Base-by-base conservation (phyloP, 2,888 invertebrate genomes). In the Atethmia centrago region DNA sequence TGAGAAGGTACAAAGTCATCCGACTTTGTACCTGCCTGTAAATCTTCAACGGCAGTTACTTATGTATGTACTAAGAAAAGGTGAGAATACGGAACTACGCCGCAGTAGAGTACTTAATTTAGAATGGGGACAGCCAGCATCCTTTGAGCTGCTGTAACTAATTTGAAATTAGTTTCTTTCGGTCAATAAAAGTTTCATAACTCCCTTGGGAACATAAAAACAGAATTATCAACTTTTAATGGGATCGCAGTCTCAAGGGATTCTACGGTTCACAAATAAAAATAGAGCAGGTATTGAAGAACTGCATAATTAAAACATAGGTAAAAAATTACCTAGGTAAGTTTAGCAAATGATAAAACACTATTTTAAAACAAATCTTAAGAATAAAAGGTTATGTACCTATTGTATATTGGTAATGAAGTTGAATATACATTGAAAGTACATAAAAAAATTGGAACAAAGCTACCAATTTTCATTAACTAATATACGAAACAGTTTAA, bases 141-240 rank as follows among this genome's bases (percentile, higher is more conserved):
- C 25, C 31, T 69, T 70, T 58, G 1, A 14, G n/a, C 10, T 45
- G 25, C 25, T 51, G 3, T 58, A 16, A 53, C 40, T 31, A 53
- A 51, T 59, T n/a, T 47, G 8, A 67, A 67, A 40, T 53, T 31
- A 14, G 51, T 64, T 73, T n/a, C 9, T 56, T 64, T n/a, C 21
- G 2, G 9, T 14, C 25, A n/a, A 31, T 79, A 42, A 64, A 73
- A 45, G 16, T 55, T 79, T 65, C 53, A 65, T 53, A 67, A 69
- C 31, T 75, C 68, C 55, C 55, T 69, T n/a, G 69, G 70, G 79
- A 16, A 25, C 25, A 61, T 61, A 45, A 61, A 81, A 56, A 49
- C 53, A 3, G 14, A 67, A 67, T n/a, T 47, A n/a, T 73, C 12
- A 49, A 58, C 42, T 31, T 55, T 76, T 40, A 51, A 40, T 40